Evolutionary conservation across 1,140 invertebrate genomes (phyloP).

Genomic region (Anastatus disparis): DNA sequence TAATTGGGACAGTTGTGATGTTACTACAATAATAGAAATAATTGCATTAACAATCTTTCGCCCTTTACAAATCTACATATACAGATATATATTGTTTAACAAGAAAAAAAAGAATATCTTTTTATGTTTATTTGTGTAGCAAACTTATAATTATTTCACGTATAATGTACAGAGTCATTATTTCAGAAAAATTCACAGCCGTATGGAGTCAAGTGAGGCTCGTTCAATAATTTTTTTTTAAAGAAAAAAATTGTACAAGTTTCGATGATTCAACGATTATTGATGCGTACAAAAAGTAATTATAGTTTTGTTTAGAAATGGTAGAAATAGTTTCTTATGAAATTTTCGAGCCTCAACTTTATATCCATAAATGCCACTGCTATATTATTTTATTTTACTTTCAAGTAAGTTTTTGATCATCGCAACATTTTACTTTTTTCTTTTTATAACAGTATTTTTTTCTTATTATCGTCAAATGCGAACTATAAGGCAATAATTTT

Average conservation of each 20-base stretch:
- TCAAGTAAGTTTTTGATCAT: not conserved
- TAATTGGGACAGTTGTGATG: constrained; percentile 21
- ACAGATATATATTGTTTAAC: constrained; percentile 3
- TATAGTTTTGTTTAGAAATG: constrained; percentile 9
- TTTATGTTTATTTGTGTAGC: constrained; percentile 9
- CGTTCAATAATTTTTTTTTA: constrained; percentile 2
- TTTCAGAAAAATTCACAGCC: constrained; percentile 63
- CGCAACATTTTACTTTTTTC: not conserved
- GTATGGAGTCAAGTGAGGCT: constrained; percentile 54
- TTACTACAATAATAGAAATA: constrained; percentile 19
- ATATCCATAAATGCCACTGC: constrained; percentile 38
- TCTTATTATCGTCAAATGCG: constrained; percentile 12
- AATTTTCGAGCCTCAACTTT: constrained; percentile 28
- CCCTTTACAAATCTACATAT: constrained; percentile 24
- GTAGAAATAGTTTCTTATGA: too few species aligned
- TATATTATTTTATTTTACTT: constrained; percentile 10
- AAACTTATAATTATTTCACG: constrained; percentile 39
- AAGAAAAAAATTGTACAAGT: constrained; percentile 4
- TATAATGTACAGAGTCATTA: constrained; percentile 59
- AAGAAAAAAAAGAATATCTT: constrained; percentile 18
- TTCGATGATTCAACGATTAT: too few species aligned
- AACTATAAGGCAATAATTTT: constrained; percentile 38
- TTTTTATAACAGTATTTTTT: constrained; percentile 2
- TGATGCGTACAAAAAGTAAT: not conserved
- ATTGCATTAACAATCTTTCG: not conserved